These are phyloP conservation scores for Drosophila fulvimacula DNA, from an alignment of 2,888 invertebrate species.

Conservation along the genomic window DNA sequence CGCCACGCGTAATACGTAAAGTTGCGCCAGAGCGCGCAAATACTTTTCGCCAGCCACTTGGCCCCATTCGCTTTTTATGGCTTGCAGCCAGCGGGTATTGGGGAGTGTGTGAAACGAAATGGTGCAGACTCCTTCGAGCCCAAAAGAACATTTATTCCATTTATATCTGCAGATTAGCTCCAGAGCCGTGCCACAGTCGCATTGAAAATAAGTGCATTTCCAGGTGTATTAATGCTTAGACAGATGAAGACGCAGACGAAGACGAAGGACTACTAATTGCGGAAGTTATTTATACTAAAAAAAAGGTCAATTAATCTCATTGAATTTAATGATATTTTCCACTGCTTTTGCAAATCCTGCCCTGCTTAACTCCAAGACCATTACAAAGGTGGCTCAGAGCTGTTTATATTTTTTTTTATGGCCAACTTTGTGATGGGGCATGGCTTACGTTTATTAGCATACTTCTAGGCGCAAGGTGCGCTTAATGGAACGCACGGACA, in stretches of 20 bases:
- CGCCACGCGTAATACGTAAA: slow-evolving; percentile 43
- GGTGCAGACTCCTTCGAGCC: slow-evolving; percentile 33
- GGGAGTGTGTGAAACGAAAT: slow-evolving; percentile 53
- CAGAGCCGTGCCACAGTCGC: slow-evolving; percentile 11
- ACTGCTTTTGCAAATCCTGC: neutral
- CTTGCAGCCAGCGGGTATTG: slow-evolving; percentile 24
- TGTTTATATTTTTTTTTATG: slow-evolving; percentile 54
- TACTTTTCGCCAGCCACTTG: slow-evolving; percentile 63
- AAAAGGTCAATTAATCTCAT: slow-evolving; percentile 35
- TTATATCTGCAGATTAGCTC: slow-evolving; percentile 51
- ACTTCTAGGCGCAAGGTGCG: slow-evolving; percentile 62
- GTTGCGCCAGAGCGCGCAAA: slow-evolving; percentile 43
- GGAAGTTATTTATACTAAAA: slow-evolving; percentile 19
- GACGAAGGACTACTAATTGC: slow-evolving; percentile 16
- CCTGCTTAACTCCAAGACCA: slow-evolving; percentile 16
- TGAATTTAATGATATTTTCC: slow-evolving; percentile 5
- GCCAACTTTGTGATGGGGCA: slow-evolving; percentile 60
- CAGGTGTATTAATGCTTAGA: slow-evolving; percentile 20
- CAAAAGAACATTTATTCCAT: slow-evolving; percentile 42
- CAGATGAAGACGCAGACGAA: neutral
- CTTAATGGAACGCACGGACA: slow-evolving; percentile 55
- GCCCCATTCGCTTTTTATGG: slow-evolving; percentile 59
- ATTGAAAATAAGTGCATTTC: slow-evolving; percentile 38
- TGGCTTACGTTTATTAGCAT: slow-evolving; percentile 77
- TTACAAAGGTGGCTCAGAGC: slow-evolving; percentile 16